A percentile compares a stretch with the other conserved stretches of the same genome.
phyloP scores from a whole-genome alignment of 2,113 vertebrate species.

The Melierax canorus region DNA sequence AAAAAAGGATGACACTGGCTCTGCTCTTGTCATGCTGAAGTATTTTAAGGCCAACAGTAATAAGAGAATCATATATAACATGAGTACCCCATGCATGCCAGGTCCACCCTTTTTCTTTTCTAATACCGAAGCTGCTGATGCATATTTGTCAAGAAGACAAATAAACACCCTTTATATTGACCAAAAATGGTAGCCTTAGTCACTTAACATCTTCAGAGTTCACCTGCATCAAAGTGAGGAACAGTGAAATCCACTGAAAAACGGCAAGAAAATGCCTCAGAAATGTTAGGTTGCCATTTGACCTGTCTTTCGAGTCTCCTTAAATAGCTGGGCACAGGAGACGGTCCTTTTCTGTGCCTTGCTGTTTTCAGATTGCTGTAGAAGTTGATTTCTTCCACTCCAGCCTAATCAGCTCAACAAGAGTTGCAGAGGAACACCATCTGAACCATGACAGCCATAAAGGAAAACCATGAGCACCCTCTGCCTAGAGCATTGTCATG shows the following conservation, averaged over 20 bases:
- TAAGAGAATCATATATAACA: slow-evolving; percentile 49
- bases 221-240: background rate
- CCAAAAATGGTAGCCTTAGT: background rate
- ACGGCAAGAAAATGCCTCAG: background rate
- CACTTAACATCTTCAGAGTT: background rate
- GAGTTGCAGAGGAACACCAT: background rate
- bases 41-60: slow-evolving; percentile 47
- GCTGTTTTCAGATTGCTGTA: background rate
- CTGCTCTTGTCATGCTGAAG: slow-evolving; percentile 60
- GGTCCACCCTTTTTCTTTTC: background rate
- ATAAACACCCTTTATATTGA: slow-evolving; percentile 24
- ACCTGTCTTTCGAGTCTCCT: background rate
- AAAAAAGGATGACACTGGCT: slow-evolving; percentile 63
- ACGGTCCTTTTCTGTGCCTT: background rate
- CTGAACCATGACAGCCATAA: background rate
- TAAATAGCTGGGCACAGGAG: background rate
- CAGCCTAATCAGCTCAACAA: background rate
- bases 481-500: background rate
- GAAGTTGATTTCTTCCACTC: background rate
- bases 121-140: background rate
- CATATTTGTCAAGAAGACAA: slow-evolving; percentile 37
- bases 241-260: background rate
- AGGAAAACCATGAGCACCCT: background rate
- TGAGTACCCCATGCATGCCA: background rate
- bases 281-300: background rate